phyloP scores from a whole-genome alignment of 2,113 vertebrate species.

The Podilymbus podiceps region DNA sequence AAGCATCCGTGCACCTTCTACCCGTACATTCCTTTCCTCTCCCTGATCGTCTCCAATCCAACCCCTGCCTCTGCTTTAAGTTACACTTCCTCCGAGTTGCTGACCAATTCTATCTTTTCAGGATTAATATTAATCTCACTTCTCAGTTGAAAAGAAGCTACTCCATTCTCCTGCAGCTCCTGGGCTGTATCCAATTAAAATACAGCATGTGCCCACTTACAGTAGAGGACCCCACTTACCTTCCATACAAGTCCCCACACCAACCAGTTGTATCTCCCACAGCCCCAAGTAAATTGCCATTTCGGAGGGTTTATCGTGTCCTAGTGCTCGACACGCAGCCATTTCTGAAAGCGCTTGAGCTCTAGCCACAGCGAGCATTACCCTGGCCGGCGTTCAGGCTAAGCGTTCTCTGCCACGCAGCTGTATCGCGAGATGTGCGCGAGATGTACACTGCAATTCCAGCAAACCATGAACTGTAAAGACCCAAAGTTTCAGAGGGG shows the following conservation, averaged over 20 bases:
- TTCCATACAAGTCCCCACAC: neutral
- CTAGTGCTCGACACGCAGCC: accelerated
- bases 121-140: neutral
- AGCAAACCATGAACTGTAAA: constrained; percentile 53
- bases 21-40: neutral
- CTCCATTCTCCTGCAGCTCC: neutral
- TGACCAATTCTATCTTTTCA: neutral
- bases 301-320: neutral
- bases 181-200: neutral
- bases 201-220: neutral
- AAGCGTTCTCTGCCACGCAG: neutral
- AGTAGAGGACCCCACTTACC: neutral
- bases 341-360: neutral
- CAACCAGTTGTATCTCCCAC: neutral
- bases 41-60: neutral
- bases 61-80: neutral
- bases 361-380: neutral
- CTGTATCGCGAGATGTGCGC: accelerated
- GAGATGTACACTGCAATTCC: neutral
- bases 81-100: accelerated
- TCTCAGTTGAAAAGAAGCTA: neutral
- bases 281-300: neutral
- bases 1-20: neutral
- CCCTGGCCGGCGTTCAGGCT: neutral
- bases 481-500: constrained; percentile 69